Evolutionary conservation across 1,140 invertebrate genomes (phyloP).

Genomic region (Bombus breviceps): DNA sequence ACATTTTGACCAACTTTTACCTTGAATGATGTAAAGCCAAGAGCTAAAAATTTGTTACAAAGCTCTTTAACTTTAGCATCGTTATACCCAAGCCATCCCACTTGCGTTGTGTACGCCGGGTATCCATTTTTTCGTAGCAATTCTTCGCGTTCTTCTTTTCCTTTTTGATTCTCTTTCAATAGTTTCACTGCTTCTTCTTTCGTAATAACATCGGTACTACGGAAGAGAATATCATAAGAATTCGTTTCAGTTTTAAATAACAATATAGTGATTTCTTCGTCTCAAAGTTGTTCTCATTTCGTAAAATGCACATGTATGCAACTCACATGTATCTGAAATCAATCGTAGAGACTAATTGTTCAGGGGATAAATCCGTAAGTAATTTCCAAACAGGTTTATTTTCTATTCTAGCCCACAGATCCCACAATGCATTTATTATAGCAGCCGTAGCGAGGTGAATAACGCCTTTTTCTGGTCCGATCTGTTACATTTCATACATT

Average conservation of each 20-base stretch:
- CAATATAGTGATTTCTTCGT: neutral
- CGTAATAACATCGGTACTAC: conserved; percentile 91
- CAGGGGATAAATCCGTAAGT: conserved; percentile 91
- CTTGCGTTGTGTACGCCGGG: conserved; percentile 91
- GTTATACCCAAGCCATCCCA: conserved; percentile 92
- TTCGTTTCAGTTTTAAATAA: neutral
- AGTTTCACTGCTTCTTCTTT: conserved; percentile 91
- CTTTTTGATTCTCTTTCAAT: conserved; percentile 84
- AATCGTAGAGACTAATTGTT: conserved; percentile 91
- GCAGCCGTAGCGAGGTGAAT: conserved; percentile 94
- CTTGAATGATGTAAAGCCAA: conserved; percentile 93
- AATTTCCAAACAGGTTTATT: conserved; percentile 94
- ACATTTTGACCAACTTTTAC: conserved; percentile 93
- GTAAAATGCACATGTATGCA: neutral
- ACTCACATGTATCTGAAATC: conserved; percentile 93
- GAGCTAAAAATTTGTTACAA: conserved; percentile 88
- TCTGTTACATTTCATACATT: conserved; percentile 80
- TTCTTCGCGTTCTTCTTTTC: conserved; percentile 85
- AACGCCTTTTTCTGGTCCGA: conserved; percentile 96
- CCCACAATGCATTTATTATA: conserved; percentile 95
- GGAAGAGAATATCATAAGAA: conserved; percentile 17
- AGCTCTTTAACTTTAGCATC: conserved; percentile 87
- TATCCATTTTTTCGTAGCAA: conserved; percentile 86
- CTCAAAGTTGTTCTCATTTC: conserved; percentile 6
- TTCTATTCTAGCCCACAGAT: conserved; percentile 93